These are phyloP conservation scores for Potamilus streckersoni DNA, from an alignment of 1,140 invertebrate species.

Conservation along the genomic window DNA sequence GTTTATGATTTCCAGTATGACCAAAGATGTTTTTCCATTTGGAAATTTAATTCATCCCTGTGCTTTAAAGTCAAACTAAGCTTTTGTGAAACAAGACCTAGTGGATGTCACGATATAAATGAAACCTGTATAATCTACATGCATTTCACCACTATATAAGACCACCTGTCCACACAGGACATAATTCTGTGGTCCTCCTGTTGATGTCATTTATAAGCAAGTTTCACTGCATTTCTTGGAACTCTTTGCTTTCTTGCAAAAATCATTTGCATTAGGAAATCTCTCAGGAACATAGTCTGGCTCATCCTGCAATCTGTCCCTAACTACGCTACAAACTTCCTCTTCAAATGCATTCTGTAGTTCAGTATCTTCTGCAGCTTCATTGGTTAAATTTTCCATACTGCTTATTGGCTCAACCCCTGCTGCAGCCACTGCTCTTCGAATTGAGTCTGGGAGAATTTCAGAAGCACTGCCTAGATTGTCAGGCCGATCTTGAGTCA, in stretches of 20 bases:
- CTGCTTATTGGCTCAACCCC: conserved; percentile 69
- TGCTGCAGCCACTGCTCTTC: conserved; percentile 70
- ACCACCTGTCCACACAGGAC: no score
- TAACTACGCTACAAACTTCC: conserved; percentile 66
- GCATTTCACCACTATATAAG: no score
- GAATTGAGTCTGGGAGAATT: conserved; percentile 65
- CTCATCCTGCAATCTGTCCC: conserved; percentile 66
- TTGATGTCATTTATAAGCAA: no score
- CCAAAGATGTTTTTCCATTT: no score
- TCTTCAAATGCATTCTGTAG: conserved; percentile 69
- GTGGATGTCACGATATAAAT: no score
- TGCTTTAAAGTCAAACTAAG: no score
- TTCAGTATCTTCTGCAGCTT: conserved; percentile 64
- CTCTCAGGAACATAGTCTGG: conserved; percentile 70
- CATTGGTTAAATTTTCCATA: conserved; percentile 67
- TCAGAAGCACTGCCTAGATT: conserved; percentile 44
- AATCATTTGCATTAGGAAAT: conserved; percentile 70
- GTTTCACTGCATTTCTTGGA: conserved; percentile 9
- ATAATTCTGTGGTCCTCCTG: no score
- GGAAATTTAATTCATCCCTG: no score
- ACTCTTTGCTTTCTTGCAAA: conserved; percentile 55
- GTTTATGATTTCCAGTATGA: no score
- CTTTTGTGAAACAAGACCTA: no score
- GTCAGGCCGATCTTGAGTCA: conserved; percentile 43
- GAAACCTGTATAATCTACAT: no score